Conservation (phyloP, 2,797 vertebrate genomes). For the Limosa lapponica region DNA sequence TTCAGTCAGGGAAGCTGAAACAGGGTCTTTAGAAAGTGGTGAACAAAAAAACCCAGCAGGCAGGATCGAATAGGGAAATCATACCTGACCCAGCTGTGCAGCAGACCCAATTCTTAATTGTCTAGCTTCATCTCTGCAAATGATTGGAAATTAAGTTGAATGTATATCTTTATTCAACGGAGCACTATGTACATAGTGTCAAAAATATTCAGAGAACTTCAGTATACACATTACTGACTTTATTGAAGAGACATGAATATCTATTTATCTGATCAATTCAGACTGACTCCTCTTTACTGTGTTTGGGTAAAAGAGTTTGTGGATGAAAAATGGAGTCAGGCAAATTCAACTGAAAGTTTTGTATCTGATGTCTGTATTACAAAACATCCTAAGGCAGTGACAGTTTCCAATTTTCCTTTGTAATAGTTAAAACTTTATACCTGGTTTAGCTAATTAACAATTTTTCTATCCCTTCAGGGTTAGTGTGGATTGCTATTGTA, state of each 20-base stretch:
- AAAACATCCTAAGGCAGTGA: background rate
- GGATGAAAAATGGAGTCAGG: background rate
- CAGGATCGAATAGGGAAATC: background rate
- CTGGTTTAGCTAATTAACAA: background rate
- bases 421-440: background rate
- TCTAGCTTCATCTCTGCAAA: background rate
- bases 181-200: rapidly evolving
- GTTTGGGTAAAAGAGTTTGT: background rate
- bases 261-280: background rate
- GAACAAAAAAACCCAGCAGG: background rate
- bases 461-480: background rate
- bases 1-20: slow-evolving; percentile 28
- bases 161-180: background rate
- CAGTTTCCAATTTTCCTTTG: background rate
- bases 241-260: background rate
- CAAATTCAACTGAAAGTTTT: background rate
- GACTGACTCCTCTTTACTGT: background rate
- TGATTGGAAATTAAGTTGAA: background rate
- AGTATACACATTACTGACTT: background rate
- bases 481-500: background rate
- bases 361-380: background rate
- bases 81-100: background rate
- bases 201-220: background rate
- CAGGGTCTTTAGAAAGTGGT: background rate
- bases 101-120: background rate